Conservation (phyloP, 2,797 vertebrate genomes). For the Neosilurus hyrtlii region DNA sequence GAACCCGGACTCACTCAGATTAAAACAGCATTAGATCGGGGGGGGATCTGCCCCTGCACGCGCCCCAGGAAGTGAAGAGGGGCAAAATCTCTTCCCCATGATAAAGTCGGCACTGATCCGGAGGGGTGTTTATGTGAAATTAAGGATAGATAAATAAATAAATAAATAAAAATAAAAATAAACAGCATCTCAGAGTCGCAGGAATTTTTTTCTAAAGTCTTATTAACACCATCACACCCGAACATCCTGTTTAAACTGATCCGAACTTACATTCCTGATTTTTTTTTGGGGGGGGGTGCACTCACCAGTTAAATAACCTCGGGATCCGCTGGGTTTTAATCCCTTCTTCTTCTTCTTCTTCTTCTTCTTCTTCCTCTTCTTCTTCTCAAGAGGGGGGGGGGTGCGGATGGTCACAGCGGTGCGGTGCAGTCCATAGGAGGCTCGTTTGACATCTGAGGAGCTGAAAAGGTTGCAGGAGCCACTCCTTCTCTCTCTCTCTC, state of each 20-base stretch:
- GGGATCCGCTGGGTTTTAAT: neutral
- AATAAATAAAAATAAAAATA: neutral
- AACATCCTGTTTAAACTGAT: neutral
- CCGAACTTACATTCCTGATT: neutral
- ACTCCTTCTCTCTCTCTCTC: slow-evolving; percentile 37
- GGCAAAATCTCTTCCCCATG: neutral
- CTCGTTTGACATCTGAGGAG: slow-evolving; percentile 26
- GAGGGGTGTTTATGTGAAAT: neutral
- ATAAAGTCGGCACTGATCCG: slow-evolving; percentile 28
- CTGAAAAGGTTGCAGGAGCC: slow-evolving; percentile 38
- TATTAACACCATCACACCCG: too few relatives aligned
- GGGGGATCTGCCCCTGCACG: neutral
- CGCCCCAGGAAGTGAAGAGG: slow-evolving; percentile 1
- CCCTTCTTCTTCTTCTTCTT: slow-evolving; percentile 1
- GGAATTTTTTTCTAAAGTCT: too few relatives aligned
- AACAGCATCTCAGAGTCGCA: neutral
- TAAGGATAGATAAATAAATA: too few relatives aligned
- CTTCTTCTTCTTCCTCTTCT: neutral
- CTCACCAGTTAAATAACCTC: neutral
- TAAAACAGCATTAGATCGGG: neutral
- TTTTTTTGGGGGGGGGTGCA: neutral
- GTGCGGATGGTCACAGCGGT: neutral
- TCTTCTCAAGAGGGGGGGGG: too few relatives aligned
- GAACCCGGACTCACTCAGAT: neutral
- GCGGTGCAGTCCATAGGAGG: slow-evolving; percentile 16